Evolutionary conservation across 2,797 vertebrate species (phyloP).

Genomic region (Heliangelus exortis): DNA sequence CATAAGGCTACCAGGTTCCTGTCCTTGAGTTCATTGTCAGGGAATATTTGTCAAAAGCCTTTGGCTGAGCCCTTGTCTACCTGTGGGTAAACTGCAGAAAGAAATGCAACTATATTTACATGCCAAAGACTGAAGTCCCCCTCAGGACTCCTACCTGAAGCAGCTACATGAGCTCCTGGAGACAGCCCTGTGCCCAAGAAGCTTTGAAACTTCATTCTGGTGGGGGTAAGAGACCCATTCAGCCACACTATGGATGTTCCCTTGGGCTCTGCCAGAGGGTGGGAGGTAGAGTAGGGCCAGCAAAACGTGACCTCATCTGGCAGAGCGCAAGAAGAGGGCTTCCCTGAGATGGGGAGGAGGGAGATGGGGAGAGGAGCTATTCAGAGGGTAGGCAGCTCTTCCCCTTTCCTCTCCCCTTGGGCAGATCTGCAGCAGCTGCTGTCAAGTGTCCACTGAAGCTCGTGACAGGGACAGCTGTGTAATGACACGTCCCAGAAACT

Average conservation of each 20-base stretch:
- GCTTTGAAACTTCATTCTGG: not conserved
- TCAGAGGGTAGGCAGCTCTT: not conserved
- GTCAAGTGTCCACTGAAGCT: not conserved
- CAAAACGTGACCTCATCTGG: too few species aligned
- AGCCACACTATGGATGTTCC: not conserved
- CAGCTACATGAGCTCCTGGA: not conserved
- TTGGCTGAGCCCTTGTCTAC: not conserved
- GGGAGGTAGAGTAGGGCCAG: too few species aligned
- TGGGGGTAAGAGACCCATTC: accelerated
- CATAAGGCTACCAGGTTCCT: not conserved
- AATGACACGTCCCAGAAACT: not conserved
- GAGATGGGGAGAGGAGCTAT: not conserved
- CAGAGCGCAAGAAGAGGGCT: not conserved
- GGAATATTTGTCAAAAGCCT: not conserved
- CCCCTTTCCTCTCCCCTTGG: not conserved
- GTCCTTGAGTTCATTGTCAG: not conserved
- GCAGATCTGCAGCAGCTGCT: not conserved
- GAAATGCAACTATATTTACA: accelerated
- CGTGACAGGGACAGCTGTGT: not conserved
- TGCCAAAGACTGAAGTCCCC: not conserved
- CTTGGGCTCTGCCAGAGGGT: not conserved
- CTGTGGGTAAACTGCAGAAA: not conserved
- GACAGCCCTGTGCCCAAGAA: not conserved
- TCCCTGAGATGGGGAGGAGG: too few species aligned
- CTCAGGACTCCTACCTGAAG: not conserved